Evolutionary conservation across 2,113 vertebrate genomes (phyloP).

Genomic region (Callipepla squamata): DNA sequence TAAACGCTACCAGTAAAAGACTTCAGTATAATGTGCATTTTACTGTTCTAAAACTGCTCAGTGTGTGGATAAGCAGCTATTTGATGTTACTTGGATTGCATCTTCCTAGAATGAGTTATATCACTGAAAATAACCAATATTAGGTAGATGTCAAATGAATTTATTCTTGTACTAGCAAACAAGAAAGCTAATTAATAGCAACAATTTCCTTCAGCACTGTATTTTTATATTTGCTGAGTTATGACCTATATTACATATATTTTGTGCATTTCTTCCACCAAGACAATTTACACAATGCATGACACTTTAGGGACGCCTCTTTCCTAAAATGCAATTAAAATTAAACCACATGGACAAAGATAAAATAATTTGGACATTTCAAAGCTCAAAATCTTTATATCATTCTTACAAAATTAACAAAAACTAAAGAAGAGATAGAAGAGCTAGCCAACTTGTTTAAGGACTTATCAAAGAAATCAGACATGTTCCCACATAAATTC

Average conservation of each 20-base stretch:
- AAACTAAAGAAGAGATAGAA: background rate
- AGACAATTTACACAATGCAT: conserved; percentile 74
- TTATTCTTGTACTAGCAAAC: conserved; percentile 69
- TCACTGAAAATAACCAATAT: conserved; percentile 67
- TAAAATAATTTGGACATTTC: conserved; percentile 59
- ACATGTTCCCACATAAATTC: background rate
- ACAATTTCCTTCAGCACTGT: conserved; percentile 74
- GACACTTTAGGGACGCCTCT: conserved; percentile 59
- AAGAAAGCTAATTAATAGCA: conserved; percentile 76
- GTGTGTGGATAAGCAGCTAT: background rate
- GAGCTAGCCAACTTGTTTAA: conserved; percentile 47
- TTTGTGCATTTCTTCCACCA: conserved; percentile 73
- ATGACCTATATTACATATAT: conserved; percentile 78
- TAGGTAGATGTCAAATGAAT: conserved; percentile 56
- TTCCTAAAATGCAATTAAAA: conserved; percentile 74
- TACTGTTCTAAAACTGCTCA: conserved; percentile 11
- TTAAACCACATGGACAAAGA: conserved; percentile 53
- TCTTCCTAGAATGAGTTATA: conserved; percentile 28
- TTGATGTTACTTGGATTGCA: conserved; percentile 19
- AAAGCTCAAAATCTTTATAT: conserved; percentile 59
- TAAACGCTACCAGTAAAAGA: background rate
- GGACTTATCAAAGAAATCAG: conserved; percentile 17
- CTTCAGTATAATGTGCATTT: background rate
- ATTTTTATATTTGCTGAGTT: conserved; percentile 78
- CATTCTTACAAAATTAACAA: conserved; percentile 23